A percentile compares a stretch with the other conserved stretches of the same genome.
Evolutionary conservation across 2,888 invertebrate species (phyloP).

Genomic region (Hipparchia semele): DNA sequence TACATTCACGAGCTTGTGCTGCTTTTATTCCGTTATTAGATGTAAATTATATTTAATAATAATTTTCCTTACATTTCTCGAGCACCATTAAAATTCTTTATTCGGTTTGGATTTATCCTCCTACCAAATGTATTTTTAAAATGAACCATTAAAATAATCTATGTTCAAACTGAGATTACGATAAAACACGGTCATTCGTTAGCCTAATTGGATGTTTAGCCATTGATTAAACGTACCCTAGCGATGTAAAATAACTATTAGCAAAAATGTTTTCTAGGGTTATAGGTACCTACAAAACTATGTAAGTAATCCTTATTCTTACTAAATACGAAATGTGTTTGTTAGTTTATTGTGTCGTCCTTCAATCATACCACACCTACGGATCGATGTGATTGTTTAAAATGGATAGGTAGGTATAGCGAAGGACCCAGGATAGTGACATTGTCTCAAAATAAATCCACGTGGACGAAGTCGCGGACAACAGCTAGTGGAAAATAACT

Average conservation of each 20-base stretch:
- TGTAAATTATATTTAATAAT: too few relatives aligned
- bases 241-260: not conserved
- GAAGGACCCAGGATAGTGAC: too few relatives aligned
- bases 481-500: not conserved
- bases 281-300: not conserved
- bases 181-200: not conserved
- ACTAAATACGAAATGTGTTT: too few relatives aligned
- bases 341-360: too few relatives aligned
- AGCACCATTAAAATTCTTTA: not conserved
- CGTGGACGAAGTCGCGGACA: too few relatives aligned
- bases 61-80: not conserved
- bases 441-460: too few relatives aligned
- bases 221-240: not conserved
- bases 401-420: too few relatives aligned
- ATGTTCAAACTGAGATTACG: not conserved
- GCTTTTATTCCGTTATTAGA: too few relatives aligned
- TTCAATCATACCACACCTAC: too few relatives aligned
- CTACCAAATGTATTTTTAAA: not conserved
- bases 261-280: not conserved
- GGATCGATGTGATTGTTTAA: too few relatives aligned
- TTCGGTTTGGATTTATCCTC: not conserved
- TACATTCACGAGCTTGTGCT: too few relatives aligned
- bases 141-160: not conserved
- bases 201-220: slow-evolving; percentile 1
- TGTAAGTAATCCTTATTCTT: too few relatives aligned